These are phyloP conservation scores for Planococcus citri DNA, from an alignment of 1,140 invertebrate genomes.

Conservation along the genomic window DNA sequence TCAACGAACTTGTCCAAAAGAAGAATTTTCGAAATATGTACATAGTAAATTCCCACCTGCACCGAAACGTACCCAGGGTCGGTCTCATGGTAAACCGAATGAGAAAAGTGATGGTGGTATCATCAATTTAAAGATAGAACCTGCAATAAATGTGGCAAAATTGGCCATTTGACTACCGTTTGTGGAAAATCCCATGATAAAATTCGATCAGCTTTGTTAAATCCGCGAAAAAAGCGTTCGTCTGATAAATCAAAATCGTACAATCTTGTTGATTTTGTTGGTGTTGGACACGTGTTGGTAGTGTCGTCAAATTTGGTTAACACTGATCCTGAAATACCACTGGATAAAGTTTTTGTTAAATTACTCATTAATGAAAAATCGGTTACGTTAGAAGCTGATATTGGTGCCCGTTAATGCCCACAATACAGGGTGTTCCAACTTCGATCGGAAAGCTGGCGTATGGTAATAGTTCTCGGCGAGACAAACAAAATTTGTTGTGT, in stretches of 20 bases:
- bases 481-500: no score
- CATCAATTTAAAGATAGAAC: neutral
- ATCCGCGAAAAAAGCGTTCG: no score
- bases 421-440: no score
- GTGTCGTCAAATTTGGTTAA: neutral
- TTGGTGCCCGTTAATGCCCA: neutral
- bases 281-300: neutral
- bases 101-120: neutral
- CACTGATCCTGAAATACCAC: neutral
- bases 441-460: no score
- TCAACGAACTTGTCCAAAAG: neutral
- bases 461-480: no score
- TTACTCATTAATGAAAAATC: neutral
- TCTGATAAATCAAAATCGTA: no score
- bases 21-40: neutral
- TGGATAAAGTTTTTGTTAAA: neutral
- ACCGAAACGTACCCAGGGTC: neutral
- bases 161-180: neutral
- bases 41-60: no score
- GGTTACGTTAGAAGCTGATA: neutral
- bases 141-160: neutral
- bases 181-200: neutral
- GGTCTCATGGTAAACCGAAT: no score
- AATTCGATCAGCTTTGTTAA: neutral
- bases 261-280: neutral